phyloP scores from a whole-genome alignment of 2,797 vertebrate species.

The Rhodeus uyekii region DNA sequence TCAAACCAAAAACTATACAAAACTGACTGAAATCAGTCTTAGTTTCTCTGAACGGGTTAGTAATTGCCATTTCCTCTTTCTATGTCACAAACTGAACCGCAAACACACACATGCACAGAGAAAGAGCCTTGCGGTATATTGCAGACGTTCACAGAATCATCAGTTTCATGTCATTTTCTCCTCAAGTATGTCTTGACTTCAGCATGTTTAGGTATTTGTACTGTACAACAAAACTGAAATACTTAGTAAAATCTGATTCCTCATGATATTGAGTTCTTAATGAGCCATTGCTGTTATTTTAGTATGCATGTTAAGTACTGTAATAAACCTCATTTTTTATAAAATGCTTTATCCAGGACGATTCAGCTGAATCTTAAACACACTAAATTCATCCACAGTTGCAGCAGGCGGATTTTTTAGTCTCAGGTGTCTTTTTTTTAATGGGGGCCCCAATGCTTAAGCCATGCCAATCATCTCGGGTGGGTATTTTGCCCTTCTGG shows the following conservation, averaged over 20 bases:
- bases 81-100: not conserved
- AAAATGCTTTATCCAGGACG: not conserved
- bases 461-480: slow-evolving; percentile 46
- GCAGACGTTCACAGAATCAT: not conserved
- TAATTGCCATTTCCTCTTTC: slow-evolving; percentile 10
- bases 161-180: not conserved
- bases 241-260: not conserved
- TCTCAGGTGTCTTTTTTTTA: not conserved
- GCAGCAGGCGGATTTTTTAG: slow-evolving; percentile 22
- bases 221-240: not conserved
- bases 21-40: not conserved
- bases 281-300: not conserved
- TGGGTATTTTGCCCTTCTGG: slow-evolving; percentile 36
- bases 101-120: not conserved
- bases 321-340: not conserved
- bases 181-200: not conserved
- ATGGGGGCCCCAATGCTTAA: slow-evolving; percentile 40
- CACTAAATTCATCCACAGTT: slow-evolving; percentile 23
- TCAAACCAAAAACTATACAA: not conserved
- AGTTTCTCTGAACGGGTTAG: not conserved
- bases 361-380: not conserved
- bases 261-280: too few relatives aligned
- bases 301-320: not conserved
- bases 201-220: not conserved
- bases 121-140: not conserved